Percentiles rank a stretch among this genome's conserved stretches.
phyloP scores from a whole-genome alignment of 2,888 invertebrate species.

The Allygus modestus region DNA sequence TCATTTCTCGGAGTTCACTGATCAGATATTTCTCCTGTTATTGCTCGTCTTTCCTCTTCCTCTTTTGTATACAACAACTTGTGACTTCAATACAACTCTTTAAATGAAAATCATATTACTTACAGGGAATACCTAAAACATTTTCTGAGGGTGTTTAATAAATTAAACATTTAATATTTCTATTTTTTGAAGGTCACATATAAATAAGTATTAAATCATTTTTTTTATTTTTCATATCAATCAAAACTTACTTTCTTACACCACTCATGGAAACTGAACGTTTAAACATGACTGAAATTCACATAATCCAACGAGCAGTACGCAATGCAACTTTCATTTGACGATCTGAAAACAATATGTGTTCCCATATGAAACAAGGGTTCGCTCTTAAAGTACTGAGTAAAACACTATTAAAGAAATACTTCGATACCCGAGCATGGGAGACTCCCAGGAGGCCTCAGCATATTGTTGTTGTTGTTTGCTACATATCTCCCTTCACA shows the following conservation, averaged over 20 bases:
- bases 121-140: no score
- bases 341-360: background rate
- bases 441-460: background rate
- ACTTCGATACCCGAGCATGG: background rate
- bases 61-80: no score
- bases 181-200: background rate
- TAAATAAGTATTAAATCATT: no score
- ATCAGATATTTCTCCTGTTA: background rate
- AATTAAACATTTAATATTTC: no score
- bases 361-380: slow-evolving; percentile 14
- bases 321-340: background rate
- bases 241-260: no score
- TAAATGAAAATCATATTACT: no score
- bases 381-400: background rate
- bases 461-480: background rate
- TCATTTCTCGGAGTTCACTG: background rate
- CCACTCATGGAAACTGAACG: no score
- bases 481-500: slow-evolving; percentile 24
- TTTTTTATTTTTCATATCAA: no score
- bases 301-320: no score
- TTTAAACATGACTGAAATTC: no score
- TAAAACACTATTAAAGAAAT: background rate
- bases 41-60: background rate
- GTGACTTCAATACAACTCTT: no score
- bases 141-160: no score